A percentile compares a stretch with the other conserved stretches of the same genome.
phyloP scores from a whole-genome alignment of 2,113 vertebrate species.

The Rhynchopsitta pachyrhyncha region DNA sequence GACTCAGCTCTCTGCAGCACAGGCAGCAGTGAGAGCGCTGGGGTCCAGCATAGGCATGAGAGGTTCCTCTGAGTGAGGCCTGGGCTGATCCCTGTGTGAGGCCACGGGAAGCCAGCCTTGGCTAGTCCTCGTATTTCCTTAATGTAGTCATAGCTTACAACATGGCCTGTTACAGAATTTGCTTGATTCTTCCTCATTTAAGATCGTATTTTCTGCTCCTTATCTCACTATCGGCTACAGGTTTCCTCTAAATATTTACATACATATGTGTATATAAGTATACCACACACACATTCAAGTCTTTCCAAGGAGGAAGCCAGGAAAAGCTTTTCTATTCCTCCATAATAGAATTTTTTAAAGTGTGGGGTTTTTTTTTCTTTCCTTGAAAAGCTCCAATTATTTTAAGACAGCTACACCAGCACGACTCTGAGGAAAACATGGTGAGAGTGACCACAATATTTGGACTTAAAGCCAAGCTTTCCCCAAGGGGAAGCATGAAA shows the following conservation, averaged over 20 bases:
- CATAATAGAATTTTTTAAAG: neutral
- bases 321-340: neutral
- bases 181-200: neutral
- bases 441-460: conserved; percentile 27
- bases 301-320: neutral
- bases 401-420: neutral
- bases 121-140: neutral
- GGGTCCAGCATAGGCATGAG: neutral
- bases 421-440: neutral
- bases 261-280: neutral
- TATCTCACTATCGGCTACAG: neutral
- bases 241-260: neutral
- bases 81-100: neutral
- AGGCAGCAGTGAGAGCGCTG: neutral
- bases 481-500: neutral
- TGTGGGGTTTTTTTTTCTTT: neutral
- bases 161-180: neutral
- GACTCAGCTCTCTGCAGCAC: neutral
- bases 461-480: neutral
- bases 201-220: neutral
- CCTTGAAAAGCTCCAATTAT: neutral
- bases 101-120: neutral
- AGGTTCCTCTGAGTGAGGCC: neutral
- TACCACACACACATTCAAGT: neutral
- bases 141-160: neutral